These are phyloP conservation scores for Cryptoleucopteryx plumbea DNA, from an alignment of 2,113 vertebrate species.

Conservation along the genomic window DNA sequence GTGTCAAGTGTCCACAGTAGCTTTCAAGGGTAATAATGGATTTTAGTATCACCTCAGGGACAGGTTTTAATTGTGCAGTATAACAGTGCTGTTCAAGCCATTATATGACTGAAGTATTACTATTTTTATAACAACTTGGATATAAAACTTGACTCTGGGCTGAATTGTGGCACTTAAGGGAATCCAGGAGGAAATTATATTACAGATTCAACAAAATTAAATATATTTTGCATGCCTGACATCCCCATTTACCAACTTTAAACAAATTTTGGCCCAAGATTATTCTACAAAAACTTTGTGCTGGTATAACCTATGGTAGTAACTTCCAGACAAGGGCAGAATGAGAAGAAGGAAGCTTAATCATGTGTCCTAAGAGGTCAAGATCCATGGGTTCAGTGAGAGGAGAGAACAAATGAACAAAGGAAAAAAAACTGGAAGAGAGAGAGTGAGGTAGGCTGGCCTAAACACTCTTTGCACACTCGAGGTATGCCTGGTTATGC, in stretches of 20 bases:
- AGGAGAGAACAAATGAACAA: background rate
- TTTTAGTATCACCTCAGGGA: background rate
- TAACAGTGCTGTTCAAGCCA: background rate
- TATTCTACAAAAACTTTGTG: background rate
- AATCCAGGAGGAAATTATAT: background rate
- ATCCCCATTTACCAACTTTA: background rate
- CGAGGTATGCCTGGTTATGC: background rate
- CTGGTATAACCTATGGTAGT: background rate
- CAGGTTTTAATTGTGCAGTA: constrained; percentile 6
- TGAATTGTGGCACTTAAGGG: background rate
- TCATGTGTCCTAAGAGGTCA: background rate
- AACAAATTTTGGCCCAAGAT: background rate
- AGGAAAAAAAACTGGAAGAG: background rate
- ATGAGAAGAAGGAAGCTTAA: background rate
- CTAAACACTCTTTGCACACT: background rate
- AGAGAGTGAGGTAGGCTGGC: background rate
- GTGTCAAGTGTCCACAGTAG: background rate
- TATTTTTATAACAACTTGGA: background rate
- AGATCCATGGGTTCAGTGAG: background rate
- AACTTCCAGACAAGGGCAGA: background rate
- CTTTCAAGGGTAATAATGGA: constrained; percentile 10
- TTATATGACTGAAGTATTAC: background rate
- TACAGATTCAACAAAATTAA: background rate
- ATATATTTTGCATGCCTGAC: background rate
- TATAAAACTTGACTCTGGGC: background rate